Evolutionary conservation across 2,888 invertebrate genomes (phyloP), one percentile per base, ranked within the genome.

Genomic region (Tenthredo scrophulariae): DNA sequence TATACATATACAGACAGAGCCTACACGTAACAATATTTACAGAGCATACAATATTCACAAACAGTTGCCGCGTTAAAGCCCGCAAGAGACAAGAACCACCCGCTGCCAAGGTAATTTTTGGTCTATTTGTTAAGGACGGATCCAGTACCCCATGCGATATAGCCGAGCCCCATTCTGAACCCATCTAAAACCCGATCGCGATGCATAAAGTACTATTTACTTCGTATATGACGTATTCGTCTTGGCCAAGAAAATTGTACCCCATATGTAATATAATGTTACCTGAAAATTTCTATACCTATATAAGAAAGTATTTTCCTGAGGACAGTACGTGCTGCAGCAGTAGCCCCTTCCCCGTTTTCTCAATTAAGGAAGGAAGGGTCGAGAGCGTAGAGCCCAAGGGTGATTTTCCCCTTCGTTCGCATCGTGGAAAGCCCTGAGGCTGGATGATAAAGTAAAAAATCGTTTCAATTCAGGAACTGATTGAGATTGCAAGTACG

Each of bases 381-480:
- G 80, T 80, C 80, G 62, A 62, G 43, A 58, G 62, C 62, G 40
- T 22, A 26, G 26, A 62, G 18, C 22, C 62, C 40, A 22, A 80
- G 80, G 80, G 62, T 26, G 50, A 13, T 22, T 7, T n/a, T 29
- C 15, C 77, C 62, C 40, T 29, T 80, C 80, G 62, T 37, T 33
- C 6, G 6, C 54, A n/a, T 79, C 54, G 54, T 37, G 40, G 54
- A 79, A 37, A 70, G n/a, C 9, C 37, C 33, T 3, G 15, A 15
- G 10, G 40, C 7, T n/a, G 2, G 72, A 58, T 46, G 40, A n/a
- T 37, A 46, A 67, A 43, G 50, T 65, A 67, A 70, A 83, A 85
- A 85, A 83, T 85, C 82, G 70, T 88, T 89, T 89, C 90, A 90
- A 90, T 91, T 91, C 90, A 90, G 88, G 87, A 90, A 91, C 90